Evolutionary conservation across 2,113 vertebrate species (phyloP).

Genomic region (Haplochromis burtoni): DNA sequence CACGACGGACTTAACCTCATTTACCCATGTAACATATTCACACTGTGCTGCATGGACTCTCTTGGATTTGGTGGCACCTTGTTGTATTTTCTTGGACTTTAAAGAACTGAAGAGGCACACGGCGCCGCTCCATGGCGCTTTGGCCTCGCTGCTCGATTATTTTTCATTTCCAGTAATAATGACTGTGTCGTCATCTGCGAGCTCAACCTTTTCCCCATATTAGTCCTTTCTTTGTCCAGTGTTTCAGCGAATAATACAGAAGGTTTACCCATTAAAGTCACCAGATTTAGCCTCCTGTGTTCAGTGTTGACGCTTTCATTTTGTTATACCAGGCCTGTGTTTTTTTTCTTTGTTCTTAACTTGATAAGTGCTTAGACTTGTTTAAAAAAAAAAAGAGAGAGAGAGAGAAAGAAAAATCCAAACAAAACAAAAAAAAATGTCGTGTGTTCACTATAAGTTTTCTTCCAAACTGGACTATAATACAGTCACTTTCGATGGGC

Average conservation of each 20-base stretch:
- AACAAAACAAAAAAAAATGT: constrained; percentile 74
- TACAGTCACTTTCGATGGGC: constrained; percentile 95
- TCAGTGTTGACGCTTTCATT: constrained; percentile 57
- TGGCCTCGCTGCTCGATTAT: constrained; percentile 9
- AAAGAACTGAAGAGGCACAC: constrained; percentile 33
- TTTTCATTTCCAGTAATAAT: constrained; percentile 39
- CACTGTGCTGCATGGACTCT: constrained; percentile 12
- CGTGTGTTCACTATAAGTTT: constrained; percentile 99
- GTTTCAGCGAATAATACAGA: constrained; percentile 32
- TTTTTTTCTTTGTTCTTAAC: constrained; percentile 21
- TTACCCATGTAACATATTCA: neutral
- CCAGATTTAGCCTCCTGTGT: constrained; percentile 47
- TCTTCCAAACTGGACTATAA: constrained; percentile 98
- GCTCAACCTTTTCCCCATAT: neutral
- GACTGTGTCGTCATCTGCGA: constrained; percentile 38
- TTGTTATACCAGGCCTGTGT: constrained; percentile 50
- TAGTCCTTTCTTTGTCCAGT: constrained; percentile 37
- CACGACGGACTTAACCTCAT: constrained; percentile 13
- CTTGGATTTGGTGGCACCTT: constrained; percentile 25
- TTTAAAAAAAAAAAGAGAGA: neutral
- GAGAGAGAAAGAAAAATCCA: rapidly evolving
- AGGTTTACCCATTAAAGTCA: constrained; percentile 42
- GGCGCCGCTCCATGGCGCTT: constrained; percentile 17
- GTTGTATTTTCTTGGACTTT: constrained; percentile 40
- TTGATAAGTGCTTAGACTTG: constrained; percentile 37